phyloP scores from a whole-genome alignment of 2,888 invertebrate species.

The Maniola hyperantus region DNA sequence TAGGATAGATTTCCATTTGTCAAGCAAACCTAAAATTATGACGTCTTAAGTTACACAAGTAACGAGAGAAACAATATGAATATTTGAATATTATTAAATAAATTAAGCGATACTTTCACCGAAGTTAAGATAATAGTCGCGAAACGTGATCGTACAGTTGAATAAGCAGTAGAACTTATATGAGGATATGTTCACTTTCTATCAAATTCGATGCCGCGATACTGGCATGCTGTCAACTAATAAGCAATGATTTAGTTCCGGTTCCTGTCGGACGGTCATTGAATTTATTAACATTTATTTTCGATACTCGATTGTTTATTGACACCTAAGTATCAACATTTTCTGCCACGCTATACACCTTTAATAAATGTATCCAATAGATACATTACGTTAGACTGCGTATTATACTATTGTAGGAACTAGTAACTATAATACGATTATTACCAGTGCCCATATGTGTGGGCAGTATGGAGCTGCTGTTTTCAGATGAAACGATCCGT shows the following conservation, averaged over 20 bases:
- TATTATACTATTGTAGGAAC: too few species aligned
- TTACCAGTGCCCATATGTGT: too few species aligned
- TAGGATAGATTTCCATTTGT: too few species aligned
- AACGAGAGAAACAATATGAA: neutral
- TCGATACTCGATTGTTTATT: neutral
- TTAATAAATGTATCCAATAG: neutral
- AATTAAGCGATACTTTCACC: conserved; percentile 44
- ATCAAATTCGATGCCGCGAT: conserved; percentile 43
- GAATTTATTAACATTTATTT: conserved; percentile 17
- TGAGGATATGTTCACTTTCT: conserved; percentile 49
- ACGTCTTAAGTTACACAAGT: neutral
- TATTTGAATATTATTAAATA: conserved; percentile 3
- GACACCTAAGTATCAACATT: neutral
- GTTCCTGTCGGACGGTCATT: conserved; percentile 20
- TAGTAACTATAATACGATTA: too few species aligned
- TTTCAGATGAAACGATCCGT: too few species aligned
- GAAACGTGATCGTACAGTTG: conserved; percentile 34
- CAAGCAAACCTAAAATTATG: neutral
- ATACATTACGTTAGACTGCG: too few species aligned
- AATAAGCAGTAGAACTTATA: conserved; percentile 33
- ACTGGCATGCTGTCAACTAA: conserved; percentile 19
- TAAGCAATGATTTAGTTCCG: conserved; percentile 33
- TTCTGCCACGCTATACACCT: neutral
- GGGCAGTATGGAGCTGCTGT: too few species aligned
- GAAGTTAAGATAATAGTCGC: conserved; percentile 40